Evolutionary conservation across 2,888 invertebrate species (phyloP).

Genomic region (Eulithis testata): DNA sequence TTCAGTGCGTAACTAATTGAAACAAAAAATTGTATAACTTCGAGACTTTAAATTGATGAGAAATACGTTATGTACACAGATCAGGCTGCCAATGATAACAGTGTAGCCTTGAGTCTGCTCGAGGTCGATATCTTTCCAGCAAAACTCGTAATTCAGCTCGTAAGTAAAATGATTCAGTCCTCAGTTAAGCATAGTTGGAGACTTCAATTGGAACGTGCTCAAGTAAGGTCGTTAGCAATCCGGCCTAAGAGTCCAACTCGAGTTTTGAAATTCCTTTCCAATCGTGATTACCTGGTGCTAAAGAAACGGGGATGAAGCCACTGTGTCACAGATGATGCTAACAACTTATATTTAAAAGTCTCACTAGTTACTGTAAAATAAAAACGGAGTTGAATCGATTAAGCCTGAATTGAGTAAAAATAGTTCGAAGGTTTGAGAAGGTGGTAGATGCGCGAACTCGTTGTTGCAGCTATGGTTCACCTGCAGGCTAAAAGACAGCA

Average conservation of each 20-base stretch:
- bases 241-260: slow-evolving; percentile 54
- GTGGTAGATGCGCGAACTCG: too few species aligned
- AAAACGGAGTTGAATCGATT: too few species aligned
- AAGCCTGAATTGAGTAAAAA: too few species aligned
- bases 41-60: too few species aligned
- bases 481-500: too few species aligned
- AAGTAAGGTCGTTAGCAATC: slow-evolving; percentile 65
- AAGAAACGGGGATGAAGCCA: slow-evolving; percentile 58
- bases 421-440: too few species aligned
- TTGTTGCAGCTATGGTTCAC: too few species aligned
- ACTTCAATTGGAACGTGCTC: slow-evolving; percentile 64
- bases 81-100: too few species aligned
- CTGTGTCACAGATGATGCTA: slow-evolving; percentile 30
- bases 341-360: neutral
- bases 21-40: too few species aligned
- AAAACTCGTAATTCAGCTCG: neutral
- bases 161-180: slow-evolving; percentile 8
- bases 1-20: too few species aligned
- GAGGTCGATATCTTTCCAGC: neutral
- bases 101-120: too few species aligned
- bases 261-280: slow-evolving; percentile 71
- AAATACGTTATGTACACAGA: too few species aligned
- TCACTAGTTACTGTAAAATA: neutral
- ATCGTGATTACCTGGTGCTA: slow-evolving; percentile 68
- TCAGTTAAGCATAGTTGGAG: slow-evolving; percentile 38